Evolutionary conservation across 2,888 invertebrate species (phyloP).

Genomic region (Amorpha juglandis): DNA sequence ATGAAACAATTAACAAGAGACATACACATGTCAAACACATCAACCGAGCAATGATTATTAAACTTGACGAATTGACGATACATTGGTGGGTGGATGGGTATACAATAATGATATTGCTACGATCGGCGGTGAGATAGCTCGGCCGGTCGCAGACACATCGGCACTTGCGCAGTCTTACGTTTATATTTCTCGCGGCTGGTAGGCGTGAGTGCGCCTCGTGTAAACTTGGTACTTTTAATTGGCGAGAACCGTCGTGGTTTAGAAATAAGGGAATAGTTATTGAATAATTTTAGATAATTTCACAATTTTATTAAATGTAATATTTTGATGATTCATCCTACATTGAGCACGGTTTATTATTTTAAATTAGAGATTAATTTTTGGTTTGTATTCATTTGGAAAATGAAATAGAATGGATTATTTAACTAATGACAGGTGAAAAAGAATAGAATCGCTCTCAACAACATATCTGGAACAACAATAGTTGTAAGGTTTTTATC

Average conservation of each 20-base stretch:
- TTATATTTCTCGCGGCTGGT: slow-evolving; percentile 56
- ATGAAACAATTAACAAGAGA: neutral
- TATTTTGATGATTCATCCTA: slow-evolving; percentile 2
- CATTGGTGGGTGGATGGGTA: slow-evolving; percentile 44
- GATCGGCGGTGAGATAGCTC: slow-evolving; percentile 43
- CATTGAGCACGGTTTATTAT: neutral
- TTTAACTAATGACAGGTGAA: too few species aligned
- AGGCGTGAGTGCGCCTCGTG: slow-evolving; percentile 69
- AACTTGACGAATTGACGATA: slow-evolving; percentile 11
- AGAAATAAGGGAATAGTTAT: slow-evolving; percentile 38
- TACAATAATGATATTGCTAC: slow-evolving; percentile 69
- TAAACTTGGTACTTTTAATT: slow-evolving; percentile 69
- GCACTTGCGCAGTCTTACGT: slow-evolving; percentile 43
- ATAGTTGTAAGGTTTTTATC: too few species aligned
- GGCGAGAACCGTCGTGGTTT: slow-evolving; percentile 58
- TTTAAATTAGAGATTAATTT: neutral
- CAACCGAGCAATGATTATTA: slow-evolving; percentile 11
- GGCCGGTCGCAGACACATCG: slow-evolving; percentile 31
- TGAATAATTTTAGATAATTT: slow-evolving; percentile 38
- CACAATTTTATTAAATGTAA: neutral
- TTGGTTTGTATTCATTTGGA: too few species aligned
- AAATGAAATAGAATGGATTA: too few species aligned
- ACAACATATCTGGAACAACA: too few species aligned
- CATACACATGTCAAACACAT: neutral
- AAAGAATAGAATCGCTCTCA: too few species aligned